These are phyloP conservation scores for Hippolais icterina DNA, from an alignment of 2,113 vertebrate species.

Conservation along the genomic window DNA sequence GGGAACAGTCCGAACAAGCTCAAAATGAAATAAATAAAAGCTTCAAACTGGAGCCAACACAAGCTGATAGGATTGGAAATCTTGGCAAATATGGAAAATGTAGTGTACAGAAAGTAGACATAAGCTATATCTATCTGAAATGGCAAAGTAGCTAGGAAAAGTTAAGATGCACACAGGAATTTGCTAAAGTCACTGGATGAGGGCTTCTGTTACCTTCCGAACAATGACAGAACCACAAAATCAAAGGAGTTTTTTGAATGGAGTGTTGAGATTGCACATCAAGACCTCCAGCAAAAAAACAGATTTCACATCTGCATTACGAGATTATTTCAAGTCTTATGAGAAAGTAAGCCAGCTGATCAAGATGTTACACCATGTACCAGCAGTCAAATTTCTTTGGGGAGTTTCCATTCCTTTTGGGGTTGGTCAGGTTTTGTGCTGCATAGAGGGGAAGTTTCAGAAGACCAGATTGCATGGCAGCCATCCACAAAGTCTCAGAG, in stretches of 20 bases:
- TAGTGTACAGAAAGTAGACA: background rate
- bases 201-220: background rate
- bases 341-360: background rate
- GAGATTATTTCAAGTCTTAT: background rate
- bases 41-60: background rate
- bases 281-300: background rate
- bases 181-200: background rate
- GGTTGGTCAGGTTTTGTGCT: background rate
- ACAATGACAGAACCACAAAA: background rate
- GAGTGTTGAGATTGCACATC: background rate
- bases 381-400: background rate
- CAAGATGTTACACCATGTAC: background rate
- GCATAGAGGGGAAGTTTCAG: background rate
- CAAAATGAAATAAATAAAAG: conserved; percentile 39
- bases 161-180: background rate
- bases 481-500: rapidly evolving
- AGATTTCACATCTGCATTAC: background rate
- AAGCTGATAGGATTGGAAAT: background rate
- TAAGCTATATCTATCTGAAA: background rate
- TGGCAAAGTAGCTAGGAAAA: background rate
- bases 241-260: background rate
- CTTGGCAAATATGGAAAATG: background rate
- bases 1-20: background rate
- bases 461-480: background rate
- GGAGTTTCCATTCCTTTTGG: background rate